Conservation (phyloP, 2,113 vertebrate species). For the Tautogolabrus adspersus region DNA sequence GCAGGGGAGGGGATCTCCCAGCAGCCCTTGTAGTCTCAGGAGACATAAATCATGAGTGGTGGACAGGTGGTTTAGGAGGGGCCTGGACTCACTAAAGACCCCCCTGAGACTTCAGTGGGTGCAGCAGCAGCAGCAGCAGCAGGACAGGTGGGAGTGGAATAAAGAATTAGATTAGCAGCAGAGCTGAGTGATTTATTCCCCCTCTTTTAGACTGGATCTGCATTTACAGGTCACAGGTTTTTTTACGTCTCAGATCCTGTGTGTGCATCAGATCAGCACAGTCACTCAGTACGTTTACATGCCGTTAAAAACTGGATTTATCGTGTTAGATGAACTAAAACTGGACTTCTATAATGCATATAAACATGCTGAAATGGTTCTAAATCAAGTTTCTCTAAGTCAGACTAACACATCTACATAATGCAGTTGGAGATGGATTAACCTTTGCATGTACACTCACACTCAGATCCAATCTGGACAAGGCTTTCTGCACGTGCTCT, state of each 20-base stretch:
- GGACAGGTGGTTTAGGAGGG: slow-evolving; percentile 71
- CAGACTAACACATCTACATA: no score
- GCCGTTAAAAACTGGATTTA: no score
- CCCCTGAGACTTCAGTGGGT: slow-evolving; percentile 58
- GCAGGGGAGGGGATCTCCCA: slow-evolving; percentile 2
- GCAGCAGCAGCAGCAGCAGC: slow-evolving; percentile 3
- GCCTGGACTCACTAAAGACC: slow-evolving; percentile 62
- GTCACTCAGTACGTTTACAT: not conserved
- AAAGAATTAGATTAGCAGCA: slow-evolving; percentile 56
- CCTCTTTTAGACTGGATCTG: not conserved
- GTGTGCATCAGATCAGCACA: not conserved
- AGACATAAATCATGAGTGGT: slow-evolving; percentile 65
- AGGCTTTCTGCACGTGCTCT: no score
- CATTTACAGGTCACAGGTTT: not conserved
- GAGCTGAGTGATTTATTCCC: slow-evolving; percentile 30
- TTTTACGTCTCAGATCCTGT: not conserved
- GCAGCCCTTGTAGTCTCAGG: slow-evolving; percentile 28
- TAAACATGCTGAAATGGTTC: no score
- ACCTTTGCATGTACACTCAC: no score
- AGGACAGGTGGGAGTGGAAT: slow-evolving; percentile 61
- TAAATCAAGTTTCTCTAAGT: no score
- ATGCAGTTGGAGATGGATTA: no score
- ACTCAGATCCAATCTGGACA: no score
- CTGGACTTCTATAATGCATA: no score
- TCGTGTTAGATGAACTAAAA: no score